These are phyloP conservation scores for Fabriciana adippe DNA, from an alignment of 2,888 invertebrate genomes.

Conservation along the genomic window DNA sequence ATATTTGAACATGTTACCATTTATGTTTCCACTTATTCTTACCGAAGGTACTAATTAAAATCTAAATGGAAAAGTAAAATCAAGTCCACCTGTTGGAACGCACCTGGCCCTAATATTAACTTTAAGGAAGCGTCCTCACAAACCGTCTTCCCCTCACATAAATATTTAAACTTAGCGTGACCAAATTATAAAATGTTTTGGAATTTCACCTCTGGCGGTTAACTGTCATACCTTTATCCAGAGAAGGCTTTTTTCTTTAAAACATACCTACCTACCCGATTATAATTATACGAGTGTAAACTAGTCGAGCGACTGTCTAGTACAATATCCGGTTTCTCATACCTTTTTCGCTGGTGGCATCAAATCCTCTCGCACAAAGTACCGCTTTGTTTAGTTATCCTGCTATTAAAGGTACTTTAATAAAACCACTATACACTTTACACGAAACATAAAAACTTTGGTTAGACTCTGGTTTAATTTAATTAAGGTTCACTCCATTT, in stretches of 20 bases:
- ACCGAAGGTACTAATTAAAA: slow-evolving; percentile 41
- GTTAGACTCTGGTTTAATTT: slow-evolving; percentile 30
- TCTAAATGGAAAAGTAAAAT: slow-evolving; percentile 40
- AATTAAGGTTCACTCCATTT: slow-evolving; percentile 29
- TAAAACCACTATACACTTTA: slow-evolving; percentile 64
- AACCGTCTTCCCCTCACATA: slow-evolving; percentile 61
- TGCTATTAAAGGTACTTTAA: slow-evolving; percentile 50
- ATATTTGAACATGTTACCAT: not conserved
- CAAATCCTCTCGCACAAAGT: slow-evolving; percentile 57
- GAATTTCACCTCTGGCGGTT: slow-evolving; percentile 42
- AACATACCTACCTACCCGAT: slow-evolving; percentile 43
- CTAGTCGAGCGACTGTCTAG: slow-evolving; percentile 69
- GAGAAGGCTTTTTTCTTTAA: slow-evolving; percentile 41
- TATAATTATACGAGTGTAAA: slow-evolving; percentile 60
- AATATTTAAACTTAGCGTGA: slow-evolving; percentile 69
- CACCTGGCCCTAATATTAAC: slow-evolving; percentile 61
- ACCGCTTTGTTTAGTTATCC: slow-evolving; percentile 41
- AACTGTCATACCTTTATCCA: slow-evolving; percentile 49
- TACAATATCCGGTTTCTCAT: slow-evolving; percentile 75
- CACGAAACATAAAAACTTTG: slow-evolving; percentile 71
- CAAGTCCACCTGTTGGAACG: slow-evolving; percentile 68
- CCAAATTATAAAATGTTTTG: slow-evolving; percentile 39
- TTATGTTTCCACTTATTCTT: slow-evolving; percentile 33
- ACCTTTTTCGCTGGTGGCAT: slow-evolving; percentile 74
- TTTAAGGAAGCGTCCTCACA: slow-evolving; percentile 50